phyloP scores from a whole-genome alignment of 2,888 invertebrate genomes.

The Stenoptilia bipunctidactyla region DNA sequence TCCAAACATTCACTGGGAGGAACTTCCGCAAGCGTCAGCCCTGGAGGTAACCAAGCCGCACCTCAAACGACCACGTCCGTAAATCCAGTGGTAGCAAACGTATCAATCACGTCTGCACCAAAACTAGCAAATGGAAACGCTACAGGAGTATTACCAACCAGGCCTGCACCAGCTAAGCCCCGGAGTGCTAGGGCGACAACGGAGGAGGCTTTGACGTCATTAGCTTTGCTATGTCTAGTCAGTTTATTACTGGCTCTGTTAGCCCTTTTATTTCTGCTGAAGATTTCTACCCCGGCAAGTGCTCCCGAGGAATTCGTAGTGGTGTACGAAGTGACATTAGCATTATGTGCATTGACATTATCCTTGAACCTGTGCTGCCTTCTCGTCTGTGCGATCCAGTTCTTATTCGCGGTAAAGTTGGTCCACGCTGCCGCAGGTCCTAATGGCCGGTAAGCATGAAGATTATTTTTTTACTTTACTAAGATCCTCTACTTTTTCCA shows the following conservation, averaged over 20 bases:
- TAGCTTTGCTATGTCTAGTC: constrained; percentile 87
- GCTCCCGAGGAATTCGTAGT: constrained; percentile 85
- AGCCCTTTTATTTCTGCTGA: constrained; percentile 86
- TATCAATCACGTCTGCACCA: constrained; percentile 50
- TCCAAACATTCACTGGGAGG: constrained; percentile 76
- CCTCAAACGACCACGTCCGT: constrained; percentile 19
- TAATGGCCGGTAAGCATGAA: constrained; percentile 71
- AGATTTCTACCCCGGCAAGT: constrained; percentile 81
- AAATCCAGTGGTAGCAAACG: constrained; percentile 33
- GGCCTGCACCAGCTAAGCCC: constrained; percentile 38
- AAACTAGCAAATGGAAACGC: constrained; percentile 69
- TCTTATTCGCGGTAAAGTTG: constrained; percentile 92
- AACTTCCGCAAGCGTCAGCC: constrained; percentile 69
- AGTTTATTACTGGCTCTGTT: constrained; percentile 86
- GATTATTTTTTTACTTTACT: no score
- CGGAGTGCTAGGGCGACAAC: constrained; percentile 49
- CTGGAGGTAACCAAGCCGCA: constrained; percentile 50
- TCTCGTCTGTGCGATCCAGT: constrained; percentile 94
- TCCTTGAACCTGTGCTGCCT: constrained; percentile 92
- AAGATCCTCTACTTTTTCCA: no score
- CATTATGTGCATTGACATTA: constrained; percentile 88
- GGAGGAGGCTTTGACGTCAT: constrained; percentile 84
- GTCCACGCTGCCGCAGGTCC: constrained; percentile 88
- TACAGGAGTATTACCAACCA: constrained; percentile 53
- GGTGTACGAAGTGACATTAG: constrained; percentile 92